phyloP scores from a whole-genome alignment of 2,113 vertebrate species.

The Xyliphius kryptos region DNA sequence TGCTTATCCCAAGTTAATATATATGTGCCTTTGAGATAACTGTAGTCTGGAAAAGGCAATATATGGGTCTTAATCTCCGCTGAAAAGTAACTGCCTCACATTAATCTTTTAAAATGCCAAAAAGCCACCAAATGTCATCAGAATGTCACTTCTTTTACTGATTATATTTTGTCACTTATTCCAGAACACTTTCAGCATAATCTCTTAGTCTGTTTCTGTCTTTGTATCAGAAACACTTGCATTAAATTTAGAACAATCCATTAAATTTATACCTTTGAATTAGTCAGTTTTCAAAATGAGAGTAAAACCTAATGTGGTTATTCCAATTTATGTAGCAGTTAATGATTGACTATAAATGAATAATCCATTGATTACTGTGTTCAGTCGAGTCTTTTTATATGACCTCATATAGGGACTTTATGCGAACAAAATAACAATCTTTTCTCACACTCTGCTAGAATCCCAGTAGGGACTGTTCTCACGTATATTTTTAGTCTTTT shows the following conservation, averaged over 20 bases:
- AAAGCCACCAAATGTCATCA: conserved; percentile 46
- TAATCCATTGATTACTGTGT: conserved; percentile 63
- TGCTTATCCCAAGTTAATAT: no score
- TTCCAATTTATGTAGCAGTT: conserved; percentile 59
- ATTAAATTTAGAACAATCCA: conserved; percentile 57
- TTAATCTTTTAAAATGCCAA: conserved; percentile 48
- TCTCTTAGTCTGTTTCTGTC: conserved; percentile 5
- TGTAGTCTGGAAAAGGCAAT: not conserved
- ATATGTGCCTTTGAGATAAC: no score
- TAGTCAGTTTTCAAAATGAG: conserved; percentile 58
- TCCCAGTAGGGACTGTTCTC: conserved; percentile 55
- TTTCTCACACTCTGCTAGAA: conserved; percentile 41
- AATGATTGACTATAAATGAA: conserved; percentile 62
- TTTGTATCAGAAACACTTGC: conserved; percentile 18
- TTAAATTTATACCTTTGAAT: conserved; percentile 61
- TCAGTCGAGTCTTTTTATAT: conserved; percentile 51
- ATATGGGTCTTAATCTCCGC: conserved; percentile 23
- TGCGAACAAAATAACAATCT: conserved; percentile 31
- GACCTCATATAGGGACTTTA: no score
- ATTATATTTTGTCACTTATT: conserved; percentile 32
- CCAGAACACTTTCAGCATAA: conserved; percentile 10
- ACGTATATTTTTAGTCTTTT: conserved; percentile 69
- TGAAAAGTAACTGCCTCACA: conserved; percentile 41
- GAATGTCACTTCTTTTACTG: conserved; percentile 45
- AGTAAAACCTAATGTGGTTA: conserved; percentile 59